Evolutionary conservation across 2,113 vertebrate species (phyloP), one percentile per base, ranked within the genome.

Genomic region (Hyperoodon ampullatus): DNA sequence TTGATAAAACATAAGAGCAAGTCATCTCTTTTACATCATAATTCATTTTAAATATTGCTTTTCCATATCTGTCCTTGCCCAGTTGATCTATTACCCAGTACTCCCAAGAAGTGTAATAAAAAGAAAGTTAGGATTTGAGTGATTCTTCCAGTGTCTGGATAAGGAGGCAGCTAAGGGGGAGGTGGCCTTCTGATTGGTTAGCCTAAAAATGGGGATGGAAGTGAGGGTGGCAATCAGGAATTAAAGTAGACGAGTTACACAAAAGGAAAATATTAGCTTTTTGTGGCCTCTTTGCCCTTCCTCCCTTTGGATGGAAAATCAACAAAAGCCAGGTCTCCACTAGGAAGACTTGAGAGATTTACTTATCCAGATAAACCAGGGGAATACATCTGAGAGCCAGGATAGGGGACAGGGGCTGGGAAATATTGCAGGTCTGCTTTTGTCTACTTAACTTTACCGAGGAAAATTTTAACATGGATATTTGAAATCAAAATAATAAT

Each of bases 31-130:
- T 94, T 94, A 93, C 75, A 92, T 94, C 92, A 95, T 96, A 96
- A 96, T 42, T 97, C 96, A 97, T 95, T 96, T 95, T 90, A 94
- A 96, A 92, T 95, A 92, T 95, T 97, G 74, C 95, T 98, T 98
- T 97, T 97, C 80, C n/a, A 8, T 93, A 60, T 90, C 95, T 97
- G 84, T 95, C 71, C 87, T 90, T 90, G 26, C 58, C 55, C 33
- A n/a, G 16, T 47, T 96, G 92, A 98, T 88, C 92, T 88, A 97
- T 96, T 63, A 35, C 84, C 84, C 88, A 33, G 83, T 68, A 58
- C 61, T 92, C 60, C 55, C 85, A 81, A 97, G 92, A 96, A 93
- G 68, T 88, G 13, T 70, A 71, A 87, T 90, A 77, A 91, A 98
- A 90, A 94, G 80, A 78, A 96, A 95, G 55, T 88, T 85, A 55